Conservation (phyloP, 2,888 invertebrate species). For the Iphiclides podalirius region DNA sequence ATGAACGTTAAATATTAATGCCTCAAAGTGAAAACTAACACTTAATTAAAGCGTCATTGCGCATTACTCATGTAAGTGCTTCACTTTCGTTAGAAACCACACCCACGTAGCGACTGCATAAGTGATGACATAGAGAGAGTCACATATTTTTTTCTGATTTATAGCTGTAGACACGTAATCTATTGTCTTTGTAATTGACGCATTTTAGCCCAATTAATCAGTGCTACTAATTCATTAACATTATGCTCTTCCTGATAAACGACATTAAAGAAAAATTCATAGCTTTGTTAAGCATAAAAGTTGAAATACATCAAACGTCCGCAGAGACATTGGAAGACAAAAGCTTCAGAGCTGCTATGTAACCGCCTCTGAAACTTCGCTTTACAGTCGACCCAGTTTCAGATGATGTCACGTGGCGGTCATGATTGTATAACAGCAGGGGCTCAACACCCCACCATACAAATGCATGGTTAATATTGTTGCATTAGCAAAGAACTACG, state of each 20-base stretch:
- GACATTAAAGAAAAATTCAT: no score
- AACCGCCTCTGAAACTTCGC: background rate
- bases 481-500: slow-evolving; percentile 48
- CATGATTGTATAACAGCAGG: slow-evolving; percentile 51
- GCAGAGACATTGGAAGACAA: background rate
- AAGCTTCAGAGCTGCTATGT: background rate
- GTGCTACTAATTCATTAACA: no score
- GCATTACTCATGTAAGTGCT: slow-evolving; percentile 9
- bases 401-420: slow-evolving; percentile 38
- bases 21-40: slow-evolving; percentile 2
- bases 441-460: slow-evolving; percentile 37
- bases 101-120: slow-evolving; percentile 1
- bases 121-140: background rate
- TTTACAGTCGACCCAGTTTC: slow-evolving; percentile 37
- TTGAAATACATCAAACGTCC: background rate
- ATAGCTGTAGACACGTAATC: background rate
- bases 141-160: slow-evolving; percentile 4
- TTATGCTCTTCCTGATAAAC: no score
- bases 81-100: slow-evolving; percentile 12
- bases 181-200: no score
- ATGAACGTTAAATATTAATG: no score
- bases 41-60: slow-evolving; percentile 7
- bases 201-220: no score
- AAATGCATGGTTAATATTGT: slow-evolving; percentile 47
- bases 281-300: no score